Percentiles rank a stretch among this genome's conserved stretches.
Conservation (phyloP, 2,888 invertebrate genomes). For the Pyrochroa serraticornis region DNA sequence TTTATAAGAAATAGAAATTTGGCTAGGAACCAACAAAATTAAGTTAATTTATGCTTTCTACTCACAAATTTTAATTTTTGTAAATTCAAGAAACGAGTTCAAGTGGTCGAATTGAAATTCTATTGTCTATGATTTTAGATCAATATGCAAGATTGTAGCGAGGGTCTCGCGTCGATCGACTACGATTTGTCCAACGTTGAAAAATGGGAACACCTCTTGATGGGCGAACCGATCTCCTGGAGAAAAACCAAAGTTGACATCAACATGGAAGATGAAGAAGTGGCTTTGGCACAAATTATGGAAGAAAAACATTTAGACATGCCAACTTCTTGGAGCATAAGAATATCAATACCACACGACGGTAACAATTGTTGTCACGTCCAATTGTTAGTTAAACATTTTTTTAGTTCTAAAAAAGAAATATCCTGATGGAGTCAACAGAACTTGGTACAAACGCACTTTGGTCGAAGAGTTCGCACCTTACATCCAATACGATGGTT, state of each 20-base stretch:
- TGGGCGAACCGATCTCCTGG: constrained; percentile 68
- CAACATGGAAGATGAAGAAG: constrained; percentile 61
- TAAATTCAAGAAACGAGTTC: no score
- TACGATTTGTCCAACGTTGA: constrained; percentile 67
- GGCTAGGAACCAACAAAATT: no score
- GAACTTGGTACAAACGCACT: constrained; percentile 73
- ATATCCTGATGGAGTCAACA: constrained; percentile 76
- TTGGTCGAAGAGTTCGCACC: constrained; percentile 79
- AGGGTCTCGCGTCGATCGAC: constrained; percentile 61
- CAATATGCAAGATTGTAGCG: constrained; percentile 66
- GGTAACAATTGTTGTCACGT: constrained; percentile 51
- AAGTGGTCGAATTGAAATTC: no score
- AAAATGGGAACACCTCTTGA: constrained; percentile 77
- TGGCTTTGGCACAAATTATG: constrained; percentile 57
- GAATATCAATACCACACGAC: constrained; percentile 66
- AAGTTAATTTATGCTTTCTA: not conserved
- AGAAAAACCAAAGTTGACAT: constrained; percentile 51
- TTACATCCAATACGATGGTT: constrained; percentile 75
- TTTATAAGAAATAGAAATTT: no score
- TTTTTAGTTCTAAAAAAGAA: constrained; percentile 38
- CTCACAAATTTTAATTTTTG: no score
- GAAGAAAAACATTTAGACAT: constrained; percentile 77
- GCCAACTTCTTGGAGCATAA: constrained; percentile 76
- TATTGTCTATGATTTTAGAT: constrained; percentile 59
- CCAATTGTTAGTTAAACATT: not conserved